Evolutionary conservation across 2,113 vertebrate species (phyloP).

Genomic region (Pituophis catenifer): DNA sequence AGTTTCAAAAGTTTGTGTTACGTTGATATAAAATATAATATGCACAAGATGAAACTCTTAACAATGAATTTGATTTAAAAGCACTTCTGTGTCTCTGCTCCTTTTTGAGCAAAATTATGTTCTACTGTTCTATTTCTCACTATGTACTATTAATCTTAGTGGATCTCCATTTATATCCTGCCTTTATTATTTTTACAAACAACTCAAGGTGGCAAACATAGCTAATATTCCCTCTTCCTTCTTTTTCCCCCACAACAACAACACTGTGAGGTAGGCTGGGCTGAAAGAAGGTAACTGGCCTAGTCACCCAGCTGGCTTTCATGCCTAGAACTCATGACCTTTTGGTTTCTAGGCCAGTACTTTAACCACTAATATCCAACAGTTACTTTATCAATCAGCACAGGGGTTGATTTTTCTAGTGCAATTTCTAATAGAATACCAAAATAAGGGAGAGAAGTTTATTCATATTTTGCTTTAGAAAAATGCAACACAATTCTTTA

Average conservation of each 20-base stretch:
- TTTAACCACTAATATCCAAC: neutral
- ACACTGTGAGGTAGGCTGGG: too few species aligned
- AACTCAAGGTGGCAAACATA: too few species aligned
- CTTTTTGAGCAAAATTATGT: neutral
- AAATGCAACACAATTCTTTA: constrained; percentile 43
- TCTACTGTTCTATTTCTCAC: neutral
- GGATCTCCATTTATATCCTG: too few species aligned
- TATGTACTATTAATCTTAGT: neutral
- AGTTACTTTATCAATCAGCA: neutral
- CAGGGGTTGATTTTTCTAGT: constrained; percentile 7
- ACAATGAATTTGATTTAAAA: neutral
- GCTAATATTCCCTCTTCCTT: too few species aligned
- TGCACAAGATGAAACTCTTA: neutral
- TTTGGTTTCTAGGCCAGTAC: too few species aligned
- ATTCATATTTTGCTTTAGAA: constrained; percentile 44
- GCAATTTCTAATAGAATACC: constrained; percentile 46
- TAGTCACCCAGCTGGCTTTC: too few species aligned
- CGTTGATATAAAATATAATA: neutral
- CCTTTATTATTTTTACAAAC: too few species aligned
- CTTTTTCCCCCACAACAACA: too few species aligned
- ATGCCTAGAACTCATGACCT: too few species aligned
- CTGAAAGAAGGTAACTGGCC: too few species aligned
- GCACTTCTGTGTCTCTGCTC: neutral
- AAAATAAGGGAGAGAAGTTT: constrained; percentile 35
- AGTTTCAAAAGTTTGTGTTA: neutral